Evolutionary conservation across 23 tunicate genomes (phyloP).

Genomic region (Oikopleura dioica): DNA sequence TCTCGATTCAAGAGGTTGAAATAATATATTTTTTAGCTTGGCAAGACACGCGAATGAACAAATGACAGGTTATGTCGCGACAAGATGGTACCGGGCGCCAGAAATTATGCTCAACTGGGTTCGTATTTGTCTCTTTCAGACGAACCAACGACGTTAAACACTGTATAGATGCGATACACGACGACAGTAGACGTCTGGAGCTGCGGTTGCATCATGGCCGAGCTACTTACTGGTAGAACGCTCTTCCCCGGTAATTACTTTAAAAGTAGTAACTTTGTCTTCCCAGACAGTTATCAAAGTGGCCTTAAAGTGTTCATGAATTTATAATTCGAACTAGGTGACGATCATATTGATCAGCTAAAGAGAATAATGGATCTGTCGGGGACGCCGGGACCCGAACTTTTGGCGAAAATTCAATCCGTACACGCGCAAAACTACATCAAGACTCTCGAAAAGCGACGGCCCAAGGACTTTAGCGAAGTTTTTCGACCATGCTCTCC

Average conservation of each 20-base stretch:
- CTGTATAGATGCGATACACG: constrained; percentile 90
- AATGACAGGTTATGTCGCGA: constrained; percentile 96
- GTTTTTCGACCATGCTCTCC: neutral
- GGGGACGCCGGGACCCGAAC: constrained; percentile 88
- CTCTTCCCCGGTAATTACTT: neutral
- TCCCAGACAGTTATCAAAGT: too few species aligned
- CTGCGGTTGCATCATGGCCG: constrained; percentile 95
- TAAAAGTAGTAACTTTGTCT: too few species aligned
- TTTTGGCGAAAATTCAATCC: constrained; percentile 57
- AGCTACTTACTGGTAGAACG: constrained; percentile 24
- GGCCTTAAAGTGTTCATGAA: too few species aligned
- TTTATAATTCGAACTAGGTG: too few species aligned
- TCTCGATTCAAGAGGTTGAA: too few species aligned
- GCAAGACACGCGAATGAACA: constrained; percentile 90
- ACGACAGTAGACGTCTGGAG: constrained; percentile 96
- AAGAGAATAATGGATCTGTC: constrained; percentile 73
- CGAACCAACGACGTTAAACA: too few species aligned
- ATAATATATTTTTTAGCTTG: too few species aligned
- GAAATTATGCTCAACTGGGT: constrained; percentile 93
- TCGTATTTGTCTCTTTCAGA: too few species aligned
- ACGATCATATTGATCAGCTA: constrained; percentile 91
- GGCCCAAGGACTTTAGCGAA: constrained; percentile 39
- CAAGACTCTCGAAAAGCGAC: constrained; percentile 40
- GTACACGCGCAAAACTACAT: constrained; percentile 72
- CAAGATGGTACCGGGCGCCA: constrained; percentile 97